A percentile compares a stretch with the other conserved stretches of the same genome.
Evolutionary conservation across 2,797 vertebrate genomes (phyloP).

Genomic region (Nyctibius grandis): DNA sequence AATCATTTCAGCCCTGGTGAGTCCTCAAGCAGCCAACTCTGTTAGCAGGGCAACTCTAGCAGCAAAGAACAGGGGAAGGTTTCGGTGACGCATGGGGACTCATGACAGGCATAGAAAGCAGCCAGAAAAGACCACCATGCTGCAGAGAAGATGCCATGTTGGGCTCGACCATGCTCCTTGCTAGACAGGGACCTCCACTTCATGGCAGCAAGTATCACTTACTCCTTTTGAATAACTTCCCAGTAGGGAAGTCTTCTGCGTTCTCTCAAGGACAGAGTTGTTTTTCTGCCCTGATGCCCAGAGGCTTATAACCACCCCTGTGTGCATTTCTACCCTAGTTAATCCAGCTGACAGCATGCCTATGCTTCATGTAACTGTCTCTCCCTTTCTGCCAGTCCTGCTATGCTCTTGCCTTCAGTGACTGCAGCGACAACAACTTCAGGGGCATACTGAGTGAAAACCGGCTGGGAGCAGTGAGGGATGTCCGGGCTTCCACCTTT

Average conservation of each 20-base stretch:
- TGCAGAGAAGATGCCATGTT: not conserved
- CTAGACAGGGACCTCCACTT: not conserved
- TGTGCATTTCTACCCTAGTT: not conserved
- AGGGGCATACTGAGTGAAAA: not conserved
- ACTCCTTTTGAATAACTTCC: not conserved
- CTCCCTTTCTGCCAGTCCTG: not conserved
- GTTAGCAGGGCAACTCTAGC: not conserved
- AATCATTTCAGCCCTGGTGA: slow-evolving; percentile 42
- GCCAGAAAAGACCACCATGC: slow-evolving; percentile 4
- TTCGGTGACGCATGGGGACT: not conserved
- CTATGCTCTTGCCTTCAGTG: not conserved
- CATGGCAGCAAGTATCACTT: not conserved
- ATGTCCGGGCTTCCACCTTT: not conserved
- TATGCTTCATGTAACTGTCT: not conserved
- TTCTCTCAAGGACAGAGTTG: slow-evolving; percentile 16
- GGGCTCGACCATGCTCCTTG: not conserved
- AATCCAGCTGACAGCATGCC: not conserved
- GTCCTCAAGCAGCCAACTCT: slow-evolving; percentile 4
- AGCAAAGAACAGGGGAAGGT: not conserved
- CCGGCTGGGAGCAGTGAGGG: fast-evolving
- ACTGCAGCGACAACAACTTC: not conserved
- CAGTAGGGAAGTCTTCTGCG: slow-evolving; percentile 16
- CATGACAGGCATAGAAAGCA: not conserved
- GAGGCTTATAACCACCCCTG: not conserved
- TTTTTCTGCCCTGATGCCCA: not conserved